phyloP scores from a whole-genome alignment of 2,113 vertebrate genomes.

The Cyanocitta stelleri region DNA sequence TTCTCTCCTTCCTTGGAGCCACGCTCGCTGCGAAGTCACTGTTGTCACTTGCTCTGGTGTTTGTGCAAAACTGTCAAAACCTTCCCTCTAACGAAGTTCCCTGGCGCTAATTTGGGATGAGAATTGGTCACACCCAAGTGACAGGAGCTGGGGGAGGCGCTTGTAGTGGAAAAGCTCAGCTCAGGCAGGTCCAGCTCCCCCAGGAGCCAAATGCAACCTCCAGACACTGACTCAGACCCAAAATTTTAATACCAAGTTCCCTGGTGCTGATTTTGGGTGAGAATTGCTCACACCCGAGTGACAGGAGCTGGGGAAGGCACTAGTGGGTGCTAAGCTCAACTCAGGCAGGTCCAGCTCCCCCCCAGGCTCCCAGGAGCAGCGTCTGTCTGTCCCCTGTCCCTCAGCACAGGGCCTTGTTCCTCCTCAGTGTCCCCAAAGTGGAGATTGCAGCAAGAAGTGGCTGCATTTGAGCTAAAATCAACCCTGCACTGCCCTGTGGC shows the following conservation, averaged over 20 bases:
- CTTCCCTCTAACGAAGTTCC: neutral
- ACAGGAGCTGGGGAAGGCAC: neutral
- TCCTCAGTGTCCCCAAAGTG: neutral
- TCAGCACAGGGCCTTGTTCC: neutral
- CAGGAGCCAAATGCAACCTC: no score
- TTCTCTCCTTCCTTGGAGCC: no score
- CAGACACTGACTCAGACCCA: no score
- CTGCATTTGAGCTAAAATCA: neutral
- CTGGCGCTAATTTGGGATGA: neutral
- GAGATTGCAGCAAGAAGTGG: neutral
- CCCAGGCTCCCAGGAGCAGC: neutral
- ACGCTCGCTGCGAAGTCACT: no score
- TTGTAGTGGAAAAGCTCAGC: neutral
- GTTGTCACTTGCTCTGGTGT: no score
- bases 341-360: neutral
- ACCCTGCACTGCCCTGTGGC: neutral
- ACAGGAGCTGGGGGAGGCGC: neutral
- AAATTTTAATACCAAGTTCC: no score
- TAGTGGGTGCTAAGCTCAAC: neutral
- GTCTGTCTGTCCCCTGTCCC: neutral
- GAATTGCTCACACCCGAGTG: neutral
- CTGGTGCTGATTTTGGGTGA: neutral
- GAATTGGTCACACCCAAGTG: neutral
- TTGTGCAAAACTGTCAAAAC: neutral
- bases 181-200: neutral